These are phyloP conservation scores for Ruditapes philippinarum DNA, from an alignment of 1,140 invertebrate species.

Conservation along the genomic window DNA sequence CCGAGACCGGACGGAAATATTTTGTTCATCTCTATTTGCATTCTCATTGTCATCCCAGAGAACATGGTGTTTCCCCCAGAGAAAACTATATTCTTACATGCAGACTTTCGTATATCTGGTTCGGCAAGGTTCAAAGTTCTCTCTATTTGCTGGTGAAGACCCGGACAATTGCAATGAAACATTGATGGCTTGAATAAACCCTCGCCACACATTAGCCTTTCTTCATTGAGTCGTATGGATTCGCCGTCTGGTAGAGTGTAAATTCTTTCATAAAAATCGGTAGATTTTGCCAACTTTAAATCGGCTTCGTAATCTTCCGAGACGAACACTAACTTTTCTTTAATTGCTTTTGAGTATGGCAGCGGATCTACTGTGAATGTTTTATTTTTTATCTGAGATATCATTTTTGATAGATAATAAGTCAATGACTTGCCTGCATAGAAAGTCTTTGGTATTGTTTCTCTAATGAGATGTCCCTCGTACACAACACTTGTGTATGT, in stretches of 20 bases:
- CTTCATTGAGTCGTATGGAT: constrained; percentile 10
- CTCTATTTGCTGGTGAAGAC: constrained; percentile 30
- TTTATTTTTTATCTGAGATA: not conserved
- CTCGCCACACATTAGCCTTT: constrained; percentile 39
- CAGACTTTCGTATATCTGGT: constrained; percentile 4
- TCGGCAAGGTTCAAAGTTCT: constrained; percentile 38
- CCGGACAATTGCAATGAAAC: constrained; percentile 41
- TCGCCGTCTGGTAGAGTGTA: constrained; percentile 43
- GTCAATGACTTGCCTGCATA: constrained; percentile 46
- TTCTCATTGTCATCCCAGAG: constrained; percentile 6
- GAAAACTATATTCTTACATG: constrained; percentile 38
- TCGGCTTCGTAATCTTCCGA: constrained; percentile 50
- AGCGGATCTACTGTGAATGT: not conserved
- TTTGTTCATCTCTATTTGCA: constrained; percentile 47
- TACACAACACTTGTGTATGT: constrained; percentile 58
- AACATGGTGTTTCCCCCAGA: constrained; percentile 56
- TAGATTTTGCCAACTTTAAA: constrained; percentile 31
- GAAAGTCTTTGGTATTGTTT: constrained; percentile 59
- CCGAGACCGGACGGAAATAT: not conserved
- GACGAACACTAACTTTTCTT: constrained; percentile 51
- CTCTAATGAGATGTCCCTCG: constrained; percentile 15
- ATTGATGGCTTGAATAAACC: constrained; percentile 42
- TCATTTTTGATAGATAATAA: not conserved
- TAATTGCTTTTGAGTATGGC: constrained; percentile 13
- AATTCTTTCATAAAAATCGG: constrained; percentile 17